phyloP scores from a whole-genome alignment of 1,140 invertebrate genomes.

The Polyergus mexicanus region DNA sequence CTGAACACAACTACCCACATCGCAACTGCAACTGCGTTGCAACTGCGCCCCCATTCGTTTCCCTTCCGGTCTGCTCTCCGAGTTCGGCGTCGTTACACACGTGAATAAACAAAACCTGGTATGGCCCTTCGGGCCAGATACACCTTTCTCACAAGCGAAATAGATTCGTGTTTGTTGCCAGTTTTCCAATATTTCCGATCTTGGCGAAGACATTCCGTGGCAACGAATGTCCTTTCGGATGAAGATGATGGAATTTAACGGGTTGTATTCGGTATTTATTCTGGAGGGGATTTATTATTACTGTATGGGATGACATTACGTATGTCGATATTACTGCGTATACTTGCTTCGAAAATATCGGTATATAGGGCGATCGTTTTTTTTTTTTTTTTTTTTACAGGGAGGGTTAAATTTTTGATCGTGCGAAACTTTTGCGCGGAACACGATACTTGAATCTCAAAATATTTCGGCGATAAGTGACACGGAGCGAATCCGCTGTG shows the following conservation, averaged over 20 bases:
- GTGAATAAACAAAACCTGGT: conserved; percentile 6
- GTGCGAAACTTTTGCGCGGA: neutral
- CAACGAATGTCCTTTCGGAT: neutral
- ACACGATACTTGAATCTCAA: neutral
- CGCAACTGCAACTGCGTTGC: conserved; percentile 20
- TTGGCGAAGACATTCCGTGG: neutral
- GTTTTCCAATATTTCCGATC: conserved; percentile 2
- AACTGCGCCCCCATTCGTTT: neutral
- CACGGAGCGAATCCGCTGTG: neutral
- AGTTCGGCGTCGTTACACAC: conserved; percentile 27
- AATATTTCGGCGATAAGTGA: conserved; percentile 15
- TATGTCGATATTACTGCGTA: neutral
- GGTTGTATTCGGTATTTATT: neutral
- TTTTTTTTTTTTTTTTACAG: neutral
- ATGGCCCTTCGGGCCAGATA: neutral
- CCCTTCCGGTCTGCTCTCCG: neutral
- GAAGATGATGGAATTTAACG: neutral
- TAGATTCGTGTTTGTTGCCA: neutral
- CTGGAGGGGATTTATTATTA: too few species aligned
- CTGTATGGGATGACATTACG: neutral
- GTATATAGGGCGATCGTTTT: neutral
- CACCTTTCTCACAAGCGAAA: neutral
- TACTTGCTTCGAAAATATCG: neutral
- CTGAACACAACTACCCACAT: neutral
- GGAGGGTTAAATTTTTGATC: conserved; percentile 15